Conservation (phyloP, 2,888 invertebrate genomes). For the Muscina levida region DNA sequence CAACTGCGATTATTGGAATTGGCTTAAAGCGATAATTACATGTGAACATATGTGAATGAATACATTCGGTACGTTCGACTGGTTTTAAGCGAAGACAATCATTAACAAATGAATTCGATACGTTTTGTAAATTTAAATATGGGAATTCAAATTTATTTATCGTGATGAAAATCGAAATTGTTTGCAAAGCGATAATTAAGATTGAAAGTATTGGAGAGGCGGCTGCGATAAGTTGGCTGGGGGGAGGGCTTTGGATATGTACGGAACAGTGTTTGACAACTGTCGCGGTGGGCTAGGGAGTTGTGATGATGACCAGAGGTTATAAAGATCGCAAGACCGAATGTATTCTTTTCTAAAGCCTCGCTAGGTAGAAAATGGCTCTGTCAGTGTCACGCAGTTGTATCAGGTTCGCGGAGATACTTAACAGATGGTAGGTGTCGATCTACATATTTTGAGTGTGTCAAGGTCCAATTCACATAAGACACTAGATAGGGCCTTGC, state of each 20-base stretch:
- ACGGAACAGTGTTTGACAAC: background rate
- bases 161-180: constrained; percentile 8
- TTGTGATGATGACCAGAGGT: no score
- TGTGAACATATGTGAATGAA: background rate
- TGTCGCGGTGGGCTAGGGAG: no score
- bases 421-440: no score
- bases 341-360: no score
- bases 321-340: no score
- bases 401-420: no score
- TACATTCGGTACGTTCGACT: background rate
- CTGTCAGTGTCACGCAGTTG: no score
- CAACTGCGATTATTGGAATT: background rate
- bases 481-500: no score
- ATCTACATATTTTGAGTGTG: no score
- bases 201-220: background rate
- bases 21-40: constrained; percentile 56
- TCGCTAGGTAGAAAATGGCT: no score
- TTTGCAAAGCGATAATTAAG: background rate
- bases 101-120: constrained; percentile 1
- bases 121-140: background rate
- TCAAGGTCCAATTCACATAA: no score
- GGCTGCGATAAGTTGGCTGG: background rate
- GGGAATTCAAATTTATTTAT: background rate
- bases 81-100: background rate
- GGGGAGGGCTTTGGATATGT: background rate